Evolutionary conservation across 35 echinoderm and acorn worm species (phyloP), one percentile per base, ranked within the genome.

Genomic region (Heliocidaris tuberculata): DNA sequence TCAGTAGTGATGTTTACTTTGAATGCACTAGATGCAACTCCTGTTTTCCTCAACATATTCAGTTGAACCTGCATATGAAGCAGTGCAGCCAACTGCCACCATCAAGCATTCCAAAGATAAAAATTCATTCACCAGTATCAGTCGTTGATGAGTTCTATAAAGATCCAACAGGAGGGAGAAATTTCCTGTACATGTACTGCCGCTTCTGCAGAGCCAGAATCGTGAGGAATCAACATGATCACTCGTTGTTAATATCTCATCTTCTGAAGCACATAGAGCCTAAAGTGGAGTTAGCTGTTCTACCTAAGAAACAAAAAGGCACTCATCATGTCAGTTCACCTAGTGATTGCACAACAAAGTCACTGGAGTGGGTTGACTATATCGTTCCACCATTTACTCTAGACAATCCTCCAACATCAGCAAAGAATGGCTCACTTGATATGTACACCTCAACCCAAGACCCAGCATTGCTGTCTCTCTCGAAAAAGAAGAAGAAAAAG

Each of bases 341-440:
- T 48, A 96, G 92, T 59, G 89, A 98, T 78, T 94, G 59, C 94
- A 70, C 96, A 92, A 59, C 61, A 93, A 93, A 96, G 85, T 96
- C 97, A 24, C 87, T 95, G n/a, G 95, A 96, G 59, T 98, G 97
- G 97, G 95, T 98, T 59, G 97, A 98, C 93, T 96, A 96, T 70
- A 96, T 98, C 54, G 97, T 96, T 5, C 97, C 97, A 50, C 97
- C 97, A 32, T 98, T 98, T 86, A 96, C 95, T 48, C 90, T 96
- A 87, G 94, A 95, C 9, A 96, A 96, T 71, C 93, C 96, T 94
- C 97, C 97, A 35, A 96, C 94, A 24, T 98, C 97, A 32, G 48
- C 93, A 24, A 94, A 95, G 85, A 61, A 92, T 48, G 96, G 94
- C n/a, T 95, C 85, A 32, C 94, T 98, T 49, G 94, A 96, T 59